phyloP scores from a whole-genome alignment of 1,140 invertebrate genomes.

The Trichonephila clavata region DNA sequence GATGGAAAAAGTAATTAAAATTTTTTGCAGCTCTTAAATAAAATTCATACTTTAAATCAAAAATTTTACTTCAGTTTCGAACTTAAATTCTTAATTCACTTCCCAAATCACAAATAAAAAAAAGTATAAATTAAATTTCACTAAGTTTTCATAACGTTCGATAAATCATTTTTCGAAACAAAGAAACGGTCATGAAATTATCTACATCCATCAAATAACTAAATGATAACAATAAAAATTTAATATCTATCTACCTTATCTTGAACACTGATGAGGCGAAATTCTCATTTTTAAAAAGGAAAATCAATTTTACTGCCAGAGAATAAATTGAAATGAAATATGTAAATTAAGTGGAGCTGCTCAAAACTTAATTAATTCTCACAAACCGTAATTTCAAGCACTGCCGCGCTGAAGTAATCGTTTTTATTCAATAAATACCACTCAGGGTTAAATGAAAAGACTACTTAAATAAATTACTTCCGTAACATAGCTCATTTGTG shows the following conservation, averaged over 20 bases:
- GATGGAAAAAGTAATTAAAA: no score
- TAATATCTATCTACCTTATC: not conserved
- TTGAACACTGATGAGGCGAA: not conserved
- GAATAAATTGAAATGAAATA: not conserved
- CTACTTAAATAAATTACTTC: not conserved
- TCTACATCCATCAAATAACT: not conserved
- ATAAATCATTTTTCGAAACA: no score
- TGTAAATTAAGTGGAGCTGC: not conserved
- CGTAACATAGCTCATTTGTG: not conserved
- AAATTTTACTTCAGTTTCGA: no score
- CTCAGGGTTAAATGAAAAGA: not conserved
- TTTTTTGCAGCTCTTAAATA: no score
- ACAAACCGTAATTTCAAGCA: slow-evolving; percentile 19
- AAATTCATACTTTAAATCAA: no score
- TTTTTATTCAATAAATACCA: not conserved
- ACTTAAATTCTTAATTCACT: no score
- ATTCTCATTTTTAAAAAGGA: not conserved
- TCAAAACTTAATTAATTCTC: slow-evolving; percentile 1
- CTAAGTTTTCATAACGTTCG: no score
- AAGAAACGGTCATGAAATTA: no score
- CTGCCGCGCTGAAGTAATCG: not conserved
- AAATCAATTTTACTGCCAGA: not conserved
- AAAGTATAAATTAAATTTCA: no score
- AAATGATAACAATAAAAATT: not conserved
- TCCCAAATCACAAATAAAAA: no score